These are phyloP conservation scores for Oreonectes daqikongensis DNA, from an alignment of 2,797 vertebrate genomes.

Conservation along the genomic window DNA sequence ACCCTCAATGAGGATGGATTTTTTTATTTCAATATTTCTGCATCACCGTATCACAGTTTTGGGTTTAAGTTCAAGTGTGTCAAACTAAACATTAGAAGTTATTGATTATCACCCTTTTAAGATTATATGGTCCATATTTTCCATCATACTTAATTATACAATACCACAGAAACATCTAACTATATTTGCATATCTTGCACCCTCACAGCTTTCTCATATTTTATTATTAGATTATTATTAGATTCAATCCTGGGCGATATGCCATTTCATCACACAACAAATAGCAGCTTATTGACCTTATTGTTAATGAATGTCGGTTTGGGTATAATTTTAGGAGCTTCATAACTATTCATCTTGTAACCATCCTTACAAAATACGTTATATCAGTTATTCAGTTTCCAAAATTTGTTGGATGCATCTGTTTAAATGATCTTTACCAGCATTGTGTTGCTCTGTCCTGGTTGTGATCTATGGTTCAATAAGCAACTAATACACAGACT, in stretches of 20 bases:
- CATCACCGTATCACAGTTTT: background rate
- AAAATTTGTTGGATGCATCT: background rate
- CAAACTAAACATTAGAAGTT: background rate
- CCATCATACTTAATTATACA: background rate
- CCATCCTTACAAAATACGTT: background rate
- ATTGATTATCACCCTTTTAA: background rate
- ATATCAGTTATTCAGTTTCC: no score
- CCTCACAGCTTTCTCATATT: background rate
- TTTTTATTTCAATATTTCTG: constrained; percentile 10
- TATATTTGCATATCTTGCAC: background rate
- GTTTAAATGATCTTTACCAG: background rate
- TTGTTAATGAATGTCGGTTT: no score
- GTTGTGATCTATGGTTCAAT: constrained; percentile 27
- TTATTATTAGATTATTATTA: background rate
- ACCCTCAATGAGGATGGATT: constrained; percentile 8
- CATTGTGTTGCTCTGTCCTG: background rate
- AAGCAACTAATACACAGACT: constrained; percentile 16
- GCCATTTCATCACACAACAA: constrained; percentile 13
- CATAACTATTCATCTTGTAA: background rate
- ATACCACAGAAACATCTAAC: background rate
- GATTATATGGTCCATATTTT: no score
- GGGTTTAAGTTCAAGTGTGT: background rate
- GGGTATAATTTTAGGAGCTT: background rate
- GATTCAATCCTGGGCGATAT: constrained; percentile 1
- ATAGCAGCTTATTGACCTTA: background rate